phyloP scores from a whole-genome alignment of 2,888 invertebrate genomes.

The Temnothorax unifasciatus region DNA sequence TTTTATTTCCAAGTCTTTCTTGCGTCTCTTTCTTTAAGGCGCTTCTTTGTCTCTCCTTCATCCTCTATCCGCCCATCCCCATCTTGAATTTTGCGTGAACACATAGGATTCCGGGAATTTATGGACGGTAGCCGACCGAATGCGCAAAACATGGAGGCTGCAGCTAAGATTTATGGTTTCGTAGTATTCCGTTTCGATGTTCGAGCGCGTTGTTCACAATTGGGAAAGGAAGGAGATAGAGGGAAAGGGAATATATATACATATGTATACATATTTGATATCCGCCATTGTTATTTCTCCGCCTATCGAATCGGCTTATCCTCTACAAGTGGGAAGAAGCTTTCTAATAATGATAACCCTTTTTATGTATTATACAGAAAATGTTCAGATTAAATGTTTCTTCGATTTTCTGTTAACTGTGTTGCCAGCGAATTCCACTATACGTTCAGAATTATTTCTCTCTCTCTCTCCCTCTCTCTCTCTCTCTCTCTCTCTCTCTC shows the following conservation, averaged over 20 bases:
- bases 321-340: conserved; percentile 65
- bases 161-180: conserved; percentile 81
- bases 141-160: conserved; percentile 82
- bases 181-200: conserved; percentile 75
- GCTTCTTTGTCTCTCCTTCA: neutral
- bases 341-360: conserved; percentile 70
- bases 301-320: conserved; percentile 13
- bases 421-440: neutral
- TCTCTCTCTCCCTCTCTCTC: too few relatives aligned
- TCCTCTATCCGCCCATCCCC: neutral
- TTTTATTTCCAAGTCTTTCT: neutral
- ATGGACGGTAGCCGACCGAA: conserved; percentile 81
- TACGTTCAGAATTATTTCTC: neutral
- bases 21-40: neutral
- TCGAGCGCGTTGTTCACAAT: conserved; percentile 60
- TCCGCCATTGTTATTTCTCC: conserved; percentile 43
- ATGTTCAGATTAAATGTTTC: neutral
- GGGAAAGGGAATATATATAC: neutral
- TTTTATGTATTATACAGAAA: conserved; percentile 19
- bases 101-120: conserved; percentile 77
- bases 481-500: neutral
- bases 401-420: neutral
- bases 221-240: neutral
- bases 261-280: neutral
- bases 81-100: conserved; percentile 59